A percentile compares a stretch with the other conserved stretches of the same genome.
Conservation (phyloP, 2,888 invertebrate genomes). For the Crepidodera aurea region DNA sequence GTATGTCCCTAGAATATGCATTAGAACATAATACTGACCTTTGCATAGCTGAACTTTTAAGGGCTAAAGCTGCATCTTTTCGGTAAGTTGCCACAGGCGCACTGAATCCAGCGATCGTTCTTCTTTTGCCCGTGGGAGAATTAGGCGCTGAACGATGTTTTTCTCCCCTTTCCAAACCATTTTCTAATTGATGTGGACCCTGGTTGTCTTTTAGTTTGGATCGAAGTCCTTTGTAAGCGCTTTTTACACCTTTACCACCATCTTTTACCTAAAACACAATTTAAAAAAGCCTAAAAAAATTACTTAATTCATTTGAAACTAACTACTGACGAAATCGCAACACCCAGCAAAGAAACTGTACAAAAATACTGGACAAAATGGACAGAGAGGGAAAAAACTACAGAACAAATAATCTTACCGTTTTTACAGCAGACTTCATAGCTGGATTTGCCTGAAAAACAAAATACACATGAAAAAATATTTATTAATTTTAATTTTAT, state of each 20-base stretch:
- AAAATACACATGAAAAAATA: conserved; percentile 25
- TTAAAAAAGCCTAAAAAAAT: conserved; percentile 66
- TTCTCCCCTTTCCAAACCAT: conserved; percentile 54
- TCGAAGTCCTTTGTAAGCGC: conserved; percentile 78
- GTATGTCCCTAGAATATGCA: no score
- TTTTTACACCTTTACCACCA: conserved; percentile 78
- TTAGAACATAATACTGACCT: conserved; percentile 47
- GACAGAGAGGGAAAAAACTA: no score
- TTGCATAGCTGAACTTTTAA: conserved; percentile 56
- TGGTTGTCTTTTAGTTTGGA: conserved; percentile 67
- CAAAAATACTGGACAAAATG: no score
- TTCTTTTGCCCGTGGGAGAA: conserved; percentile 69
- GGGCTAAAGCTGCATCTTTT: conserved; percentile 56
- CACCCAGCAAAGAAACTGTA: no score
- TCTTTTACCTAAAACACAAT: conserved; percentile 70
- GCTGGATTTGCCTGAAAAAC: conserved; percentile 90
- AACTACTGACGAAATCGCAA: no score
- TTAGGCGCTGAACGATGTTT: conserved; percentile 72
- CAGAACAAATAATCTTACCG: conserved; percentile 75
- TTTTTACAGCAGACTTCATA: conserved; percentile 91
- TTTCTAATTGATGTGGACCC: conserved; percentile 54
- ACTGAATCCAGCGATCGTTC: conserved; percentile 54
- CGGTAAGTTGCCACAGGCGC: conserved; percentile 59
- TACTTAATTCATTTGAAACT: conserved; percentile 80
- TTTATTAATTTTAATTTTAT: not conserved